A percentile compares a stretch with the other conserved stretches of the same genome.
Conservation (phyloP, 2,888 invertebrate species). For the Synanthedon formicaeformis region DNA sequence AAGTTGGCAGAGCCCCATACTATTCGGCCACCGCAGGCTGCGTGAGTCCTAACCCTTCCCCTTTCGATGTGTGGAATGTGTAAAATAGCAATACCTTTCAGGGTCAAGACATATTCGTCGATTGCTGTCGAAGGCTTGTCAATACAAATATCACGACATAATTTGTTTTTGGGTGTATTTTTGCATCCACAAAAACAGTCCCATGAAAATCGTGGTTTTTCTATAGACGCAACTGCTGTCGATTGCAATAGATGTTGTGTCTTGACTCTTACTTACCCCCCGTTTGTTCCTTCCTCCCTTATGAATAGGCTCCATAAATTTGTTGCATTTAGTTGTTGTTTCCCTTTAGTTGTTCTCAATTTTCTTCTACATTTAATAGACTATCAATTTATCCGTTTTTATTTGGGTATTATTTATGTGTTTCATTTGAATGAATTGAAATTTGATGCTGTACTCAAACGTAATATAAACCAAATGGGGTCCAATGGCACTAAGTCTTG, state of each 20-base stretch:
- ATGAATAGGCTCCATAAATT: conserved; percentile 35
- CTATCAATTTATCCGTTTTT: no score
- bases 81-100: conserved; percentile 33
- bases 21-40: conserved; percentile 54
- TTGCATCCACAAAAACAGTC: not conserved
- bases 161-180: not conserved
- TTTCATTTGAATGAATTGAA: not conserved
- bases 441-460: conserved; percentile 8
- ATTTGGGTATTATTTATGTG: conserved; percentile 3
- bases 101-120: conserved; percentile 1
- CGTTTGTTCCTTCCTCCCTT: conserved; percentile 17
- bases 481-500: no score
- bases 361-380: conserved; percentile 5
- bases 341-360: conserved; percentile 13
- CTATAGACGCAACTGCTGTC: no score
- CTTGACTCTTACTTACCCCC: conserved; percentile 13
- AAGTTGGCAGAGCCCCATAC: conserved; percentile 60
- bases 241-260: no score
- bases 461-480: no score
- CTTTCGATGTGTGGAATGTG: conserved; percentile 64
- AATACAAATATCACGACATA: no score
- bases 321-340: conserved; percentile 39
- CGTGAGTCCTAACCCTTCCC: conserved; percentile 59
- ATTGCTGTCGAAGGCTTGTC: no score
- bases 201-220: no score